phyloP scores from a whole-genome alignment of 1,140 invertebrate genomes.

The Hylyphantes graminicola region DNA sequence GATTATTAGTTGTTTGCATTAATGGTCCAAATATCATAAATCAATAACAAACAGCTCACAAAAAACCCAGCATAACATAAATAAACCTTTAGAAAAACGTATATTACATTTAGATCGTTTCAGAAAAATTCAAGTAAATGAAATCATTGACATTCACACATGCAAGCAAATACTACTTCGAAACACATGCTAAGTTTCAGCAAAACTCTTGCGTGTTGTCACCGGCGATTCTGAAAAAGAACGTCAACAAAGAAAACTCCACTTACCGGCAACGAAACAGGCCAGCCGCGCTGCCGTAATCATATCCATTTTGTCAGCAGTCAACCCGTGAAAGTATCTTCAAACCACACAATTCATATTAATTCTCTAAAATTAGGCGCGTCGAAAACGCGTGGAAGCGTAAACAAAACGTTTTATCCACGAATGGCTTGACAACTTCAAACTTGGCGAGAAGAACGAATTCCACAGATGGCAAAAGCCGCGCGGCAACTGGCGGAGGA shows the following conservation, averaged over 20 bases:
- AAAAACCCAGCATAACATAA: no score
- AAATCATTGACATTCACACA: no score
- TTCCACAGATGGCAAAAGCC: constrained; percentile 29
- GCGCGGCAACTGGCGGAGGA: neutral
- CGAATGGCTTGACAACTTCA: constrained; percentile 17
- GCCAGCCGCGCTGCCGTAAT: neutral
- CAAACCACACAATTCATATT: constrained; percentile 46
- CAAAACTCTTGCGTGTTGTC: neutral
- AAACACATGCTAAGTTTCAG: no score
- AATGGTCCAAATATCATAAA: no score
- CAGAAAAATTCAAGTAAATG: no score
- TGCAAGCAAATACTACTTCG: no score
- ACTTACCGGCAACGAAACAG: constrained; percentile 34
- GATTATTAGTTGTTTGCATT: no score
- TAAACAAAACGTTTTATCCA: constrained; percentile 15
- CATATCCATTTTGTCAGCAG: constrained; percentile 34
- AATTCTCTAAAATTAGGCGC: constrained; percentile 46
- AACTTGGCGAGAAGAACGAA: constrained; percentile 9
- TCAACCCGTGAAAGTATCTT: neutral
- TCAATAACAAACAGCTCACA: no score
- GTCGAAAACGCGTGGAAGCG: constrained; percentile 42
- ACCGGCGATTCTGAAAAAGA: neutral
- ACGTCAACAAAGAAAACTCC: constrained; percentile 8
- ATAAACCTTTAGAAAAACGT: no score
- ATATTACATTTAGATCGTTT: no score